Conservation (phyloP, 2,888 invertebrate species). For the Phalera bucephala region DNA sequence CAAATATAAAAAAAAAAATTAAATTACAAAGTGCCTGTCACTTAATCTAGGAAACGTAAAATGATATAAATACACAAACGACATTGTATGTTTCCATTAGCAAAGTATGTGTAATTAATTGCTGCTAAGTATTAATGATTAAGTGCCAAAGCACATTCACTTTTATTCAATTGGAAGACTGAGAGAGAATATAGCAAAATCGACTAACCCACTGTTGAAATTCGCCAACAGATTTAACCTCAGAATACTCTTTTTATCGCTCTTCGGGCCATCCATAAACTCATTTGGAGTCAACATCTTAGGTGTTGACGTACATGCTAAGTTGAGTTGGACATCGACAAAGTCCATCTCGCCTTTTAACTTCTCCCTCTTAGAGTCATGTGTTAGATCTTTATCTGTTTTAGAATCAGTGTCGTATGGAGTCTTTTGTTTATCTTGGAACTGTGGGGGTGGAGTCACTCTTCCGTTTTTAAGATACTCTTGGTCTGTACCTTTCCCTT, state of each 20-base stretch:
- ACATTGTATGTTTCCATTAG: no score
- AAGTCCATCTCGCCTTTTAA: constrained; percentile 73
- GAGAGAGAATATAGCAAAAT: no score
- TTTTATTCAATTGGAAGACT: no score
- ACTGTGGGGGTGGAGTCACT: constrained; percentile 73
- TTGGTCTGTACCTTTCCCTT: constrained; percentile 47
- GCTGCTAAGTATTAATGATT: no score
- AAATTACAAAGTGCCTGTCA: no score
- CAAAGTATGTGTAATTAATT: no score
- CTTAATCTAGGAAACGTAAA: no score
- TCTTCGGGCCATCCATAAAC: constrained; percentile 56
- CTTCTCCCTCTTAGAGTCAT: constrained; percentile 73
- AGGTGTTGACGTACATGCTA: constrained; percentile 76
- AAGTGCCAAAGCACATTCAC: no score
- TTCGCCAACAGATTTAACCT: constrained; percentile 66
- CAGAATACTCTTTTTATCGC: constrained; percentile 52
- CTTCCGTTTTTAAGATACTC: constrained; percentile 52
- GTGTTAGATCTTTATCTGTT: constrained; percentile 59
- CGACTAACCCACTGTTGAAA: constrained; percentile 72
- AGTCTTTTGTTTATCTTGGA: constrained; percentile 69
- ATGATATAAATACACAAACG: no score
- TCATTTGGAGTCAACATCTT: constrained; percentile 75
- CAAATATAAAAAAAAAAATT: no score
- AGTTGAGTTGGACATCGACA: constrained; percentile 65
- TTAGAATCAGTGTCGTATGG: constrained; percentile 61